Evolutionary conservation across 2,113 vertebrate genomes (phyloP), one percentile per base, ranked within the genome.

Genomic region (Sinosuthora webbiana): DNA sequence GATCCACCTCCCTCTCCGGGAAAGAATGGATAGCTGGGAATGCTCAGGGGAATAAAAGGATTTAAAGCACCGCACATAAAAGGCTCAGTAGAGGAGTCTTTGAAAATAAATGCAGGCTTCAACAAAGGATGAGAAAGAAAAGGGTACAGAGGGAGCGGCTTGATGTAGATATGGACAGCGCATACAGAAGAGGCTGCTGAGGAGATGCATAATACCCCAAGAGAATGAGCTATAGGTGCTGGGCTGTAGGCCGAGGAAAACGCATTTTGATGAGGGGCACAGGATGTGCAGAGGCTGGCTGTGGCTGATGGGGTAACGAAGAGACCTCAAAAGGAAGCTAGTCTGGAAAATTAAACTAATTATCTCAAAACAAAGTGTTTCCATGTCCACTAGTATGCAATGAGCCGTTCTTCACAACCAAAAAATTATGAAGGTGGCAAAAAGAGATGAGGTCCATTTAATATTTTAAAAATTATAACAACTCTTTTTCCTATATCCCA

Each of bases 41-140:
- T 90, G 91, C 92, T 96, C 94, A 77, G 85, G 93, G 95, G 96
- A 95, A 96, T 94, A 71, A 95, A 97, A 96, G 92, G 83, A 81
- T 93, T 97, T 97, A 93, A 97, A 94, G 89, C 93, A 73, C 6
- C 0, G 31, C 53, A 82, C 92, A 96, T 95, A 91, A 97, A 97
- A 96, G 96, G 63, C 95, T 92, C 87, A 94, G 65, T 42, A 62
- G 83, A 92, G 70, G 41, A 96, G 94, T 37, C 96, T 97, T 95
- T 97, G 96, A 95, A 96, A 97, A 95, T 95, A 94, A 96, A 97
- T 80, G 76, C 92, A 74, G 82, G 82, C 92, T 96, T 90, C 70
- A 78, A 97, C 96, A 97, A 96, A 97, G 87, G 91, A 93, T 91
- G 76, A 94, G 90, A 93, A 81, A 96, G 90, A 94, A 95, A 88